Conservation (phyloP, 1,140 invertebrate species). For the Rhopalosiphum padi region DNA sequence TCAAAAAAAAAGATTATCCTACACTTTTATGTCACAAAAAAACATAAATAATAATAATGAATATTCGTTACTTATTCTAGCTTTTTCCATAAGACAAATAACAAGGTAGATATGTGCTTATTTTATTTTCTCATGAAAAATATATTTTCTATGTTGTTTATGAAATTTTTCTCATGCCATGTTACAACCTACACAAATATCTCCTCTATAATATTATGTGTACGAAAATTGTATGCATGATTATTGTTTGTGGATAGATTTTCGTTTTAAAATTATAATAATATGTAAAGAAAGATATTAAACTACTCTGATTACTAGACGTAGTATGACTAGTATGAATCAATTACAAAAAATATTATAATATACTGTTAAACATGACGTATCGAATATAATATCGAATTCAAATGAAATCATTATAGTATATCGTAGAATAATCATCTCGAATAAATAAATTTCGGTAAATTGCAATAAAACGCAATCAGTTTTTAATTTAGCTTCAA, state of each 20-base stretch:
- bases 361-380: not conserved
- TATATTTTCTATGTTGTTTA: not conserved
- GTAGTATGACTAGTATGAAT: not conserved
- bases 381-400: not conserved
- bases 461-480: not conserved
- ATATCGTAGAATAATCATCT: not conserved
- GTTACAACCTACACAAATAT: not conserved
- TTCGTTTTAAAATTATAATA: not conserved
- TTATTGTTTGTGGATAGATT: not conserved
- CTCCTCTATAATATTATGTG: not conserved
- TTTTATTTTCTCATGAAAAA: not conserved
- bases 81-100: not conserved
- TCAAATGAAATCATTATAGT: not conserved
- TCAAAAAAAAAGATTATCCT: not conserved
- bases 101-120: not conserved
- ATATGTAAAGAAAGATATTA: not conserved
- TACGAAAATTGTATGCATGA: not conserved
- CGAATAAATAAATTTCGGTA: not conserved
- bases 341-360: not conserved
- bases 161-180: not conserved
- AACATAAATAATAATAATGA: not conserved
- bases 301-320: not conserved
- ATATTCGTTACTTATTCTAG: not conserved
- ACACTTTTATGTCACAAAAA: not conserved
- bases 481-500: constrained; percentile 16